phyloP scores from a whole-genome alignment of 2,797 vertebrate genomes.

The Myotis vivesi region DNA sequence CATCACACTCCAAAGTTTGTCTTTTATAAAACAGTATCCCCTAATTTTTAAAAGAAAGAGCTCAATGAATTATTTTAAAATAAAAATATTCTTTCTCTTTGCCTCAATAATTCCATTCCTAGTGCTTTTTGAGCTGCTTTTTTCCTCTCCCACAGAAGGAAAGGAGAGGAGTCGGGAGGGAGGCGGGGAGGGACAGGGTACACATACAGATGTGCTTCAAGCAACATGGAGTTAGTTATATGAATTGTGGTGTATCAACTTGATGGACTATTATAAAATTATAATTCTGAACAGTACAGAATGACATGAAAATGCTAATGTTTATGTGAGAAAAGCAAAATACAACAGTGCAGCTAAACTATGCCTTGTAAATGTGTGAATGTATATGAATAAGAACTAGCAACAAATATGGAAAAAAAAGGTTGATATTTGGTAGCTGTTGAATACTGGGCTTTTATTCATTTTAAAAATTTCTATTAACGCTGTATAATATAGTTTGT shows the following conservation, averaged over 20 bases:
- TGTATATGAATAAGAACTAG: neutral
- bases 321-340: constrained; percentile 33
- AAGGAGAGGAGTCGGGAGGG: neutral
- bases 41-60: neutral
- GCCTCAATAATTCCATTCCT: neutral
- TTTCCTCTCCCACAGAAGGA: neutral
- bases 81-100: neutral
- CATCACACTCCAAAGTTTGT: neutral
- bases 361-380: neutral
- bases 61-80: constrained; percentile 10
- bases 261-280: neutral
- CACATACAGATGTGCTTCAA: neutral
- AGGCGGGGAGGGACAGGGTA: neutral
- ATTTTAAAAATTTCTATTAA: constrained; percentile 13
- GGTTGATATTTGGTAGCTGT: neutral
- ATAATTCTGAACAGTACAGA: neutral
- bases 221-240: neutral
- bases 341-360: neutral
- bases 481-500: neutral
- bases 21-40: constrained; percentile 23
- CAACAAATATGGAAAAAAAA: constrained; percentile 14
- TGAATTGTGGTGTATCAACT: neutral
- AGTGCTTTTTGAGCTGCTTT: neutral
- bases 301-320: constrained; percentile 23
- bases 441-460: neutral